Evolutionary conservation across 2,888 invertebrate genomes (phyloP).

Genomic region (Calameuta pallipes): DNA sequence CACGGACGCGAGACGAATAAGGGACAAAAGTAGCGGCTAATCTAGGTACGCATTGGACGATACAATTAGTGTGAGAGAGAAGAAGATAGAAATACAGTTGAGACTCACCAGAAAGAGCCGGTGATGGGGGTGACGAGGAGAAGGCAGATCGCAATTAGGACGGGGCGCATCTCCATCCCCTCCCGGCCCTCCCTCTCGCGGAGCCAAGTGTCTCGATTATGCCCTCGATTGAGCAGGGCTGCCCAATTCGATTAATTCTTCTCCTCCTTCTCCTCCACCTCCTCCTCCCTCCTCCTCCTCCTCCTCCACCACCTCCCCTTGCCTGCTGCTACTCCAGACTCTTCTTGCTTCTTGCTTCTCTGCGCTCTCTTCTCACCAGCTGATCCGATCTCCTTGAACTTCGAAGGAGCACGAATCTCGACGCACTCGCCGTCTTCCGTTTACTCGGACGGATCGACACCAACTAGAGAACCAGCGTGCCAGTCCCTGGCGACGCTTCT

Average conservation of each 20-base stretch:
- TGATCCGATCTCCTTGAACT: constrained; percentile 18
- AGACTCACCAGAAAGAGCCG: constrained; percentile 88
- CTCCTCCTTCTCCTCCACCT: constrained; percentile 28
- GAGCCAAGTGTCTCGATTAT: constrained; percentile 5
- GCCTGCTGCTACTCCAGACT: constrained; percentile 1
- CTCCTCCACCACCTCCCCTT: constrained; percentile 18
- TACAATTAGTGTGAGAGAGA: neutral
- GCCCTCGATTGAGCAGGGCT: constrained; percentile 30
- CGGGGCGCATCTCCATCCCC: constrained; percentile 75
- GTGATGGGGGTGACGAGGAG: constrained; percentile 90
- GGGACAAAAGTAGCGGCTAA: neutral
- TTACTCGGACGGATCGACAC: neutral
- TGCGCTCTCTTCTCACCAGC: constrained; percentile 13
- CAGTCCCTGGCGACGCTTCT: neutral
- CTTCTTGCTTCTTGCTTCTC: constrained; percentile 17
- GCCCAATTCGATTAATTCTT: constrained; percentile 27
- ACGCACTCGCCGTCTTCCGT: constrained; percentile 40
- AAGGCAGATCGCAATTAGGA: constrained; percentile 85
- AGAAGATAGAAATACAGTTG: neutral
- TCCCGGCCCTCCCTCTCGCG: constrained; percentile 30
- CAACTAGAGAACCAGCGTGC: neutral
- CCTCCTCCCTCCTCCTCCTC: constrained; percentile 29
- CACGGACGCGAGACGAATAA: neutral
- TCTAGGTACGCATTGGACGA: neutral
- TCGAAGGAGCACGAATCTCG: constrained; percentile 27